Percentiles rank a stretch among this genome's conserved stretches.
phyloP scores from a whole-genome alignment of 2,113 vertebrate genomes.

The Acinonyx jubatus region DNA sequence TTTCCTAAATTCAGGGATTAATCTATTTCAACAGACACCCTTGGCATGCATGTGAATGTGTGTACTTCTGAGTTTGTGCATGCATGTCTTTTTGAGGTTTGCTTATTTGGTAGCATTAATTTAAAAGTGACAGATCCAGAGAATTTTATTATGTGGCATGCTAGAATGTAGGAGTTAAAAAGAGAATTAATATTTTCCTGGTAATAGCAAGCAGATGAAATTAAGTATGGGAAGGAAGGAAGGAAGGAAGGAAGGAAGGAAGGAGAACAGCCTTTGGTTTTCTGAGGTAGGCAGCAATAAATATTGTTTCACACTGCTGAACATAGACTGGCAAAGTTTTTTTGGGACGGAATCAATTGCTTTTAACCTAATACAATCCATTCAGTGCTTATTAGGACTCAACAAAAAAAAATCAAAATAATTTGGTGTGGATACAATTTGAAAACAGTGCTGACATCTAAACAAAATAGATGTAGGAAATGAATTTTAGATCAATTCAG shows the following conservation, averaged over 20 bases:
- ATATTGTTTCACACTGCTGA: neutral
- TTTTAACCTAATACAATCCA: neutral
- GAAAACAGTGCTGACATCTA: neutral
- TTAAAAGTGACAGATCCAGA: constrained; percentile 78
- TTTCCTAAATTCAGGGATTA: neutral
- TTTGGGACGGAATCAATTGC: neutral
- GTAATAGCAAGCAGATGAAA: neutral
- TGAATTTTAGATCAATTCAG: neutral
- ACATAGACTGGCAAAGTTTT: neutral
- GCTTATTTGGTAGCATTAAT: constrained; percentile 78
- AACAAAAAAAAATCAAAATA: neutral
- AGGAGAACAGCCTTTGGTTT: neutral
- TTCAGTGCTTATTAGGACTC: neutral
- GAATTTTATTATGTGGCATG: constrained; percentile 50
- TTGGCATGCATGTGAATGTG: neutral
- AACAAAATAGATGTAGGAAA: neutral
- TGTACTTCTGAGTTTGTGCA: neutral
- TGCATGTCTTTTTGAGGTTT: constrained; percentile 69
- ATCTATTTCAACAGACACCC: constrained; percentile 66
- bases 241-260: neutral
- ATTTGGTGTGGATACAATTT: neutral
- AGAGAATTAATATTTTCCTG: constrained; percentile 58
- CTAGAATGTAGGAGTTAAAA: constrained; percentile 64
- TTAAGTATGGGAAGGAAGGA: neutral
- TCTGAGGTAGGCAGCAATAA: neutral